A percentile compares a stretch with the other conserved stretches of the same genome.
phyloP scores from a whole-genome alignment of 2,113 vertebrate species.

The Tyrannus savana region DNA sequence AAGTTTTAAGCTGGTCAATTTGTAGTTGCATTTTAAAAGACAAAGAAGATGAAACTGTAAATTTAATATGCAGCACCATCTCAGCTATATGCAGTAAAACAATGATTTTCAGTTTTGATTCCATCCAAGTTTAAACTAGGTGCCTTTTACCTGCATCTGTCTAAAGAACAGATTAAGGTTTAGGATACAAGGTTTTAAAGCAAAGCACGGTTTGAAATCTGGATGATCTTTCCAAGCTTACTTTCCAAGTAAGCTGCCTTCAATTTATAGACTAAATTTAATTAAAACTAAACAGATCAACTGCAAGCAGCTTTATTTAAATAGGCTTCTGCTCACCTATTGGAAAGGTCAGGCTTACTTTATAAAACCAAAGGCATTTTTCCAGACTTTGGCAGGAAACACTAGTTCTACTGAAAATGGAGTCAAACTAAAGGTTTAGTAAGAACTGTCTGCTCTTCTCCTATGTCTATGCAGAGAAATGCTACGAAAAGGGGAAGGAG shows the following conservation, averaged over 20 bases:
- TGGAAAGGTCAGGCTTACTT: constrained; percentile 22
- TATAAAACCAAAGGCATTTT: not conserved
- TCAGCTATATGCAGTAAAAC: not conserved
- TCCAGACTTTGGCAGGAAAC: not conserved
- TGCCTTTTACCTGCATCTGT: constrained; percentile 7
- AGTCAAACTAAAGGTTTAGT: not conserved
- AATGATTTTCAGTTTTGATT: not conserved
- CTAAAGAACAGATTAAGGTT: constrained; percentile 38
- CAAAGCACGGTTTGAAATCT: constrained; percentile 40
- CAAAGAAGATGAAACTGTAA: not conserved
- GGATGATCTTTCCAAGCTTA: constrained; percentile 14
- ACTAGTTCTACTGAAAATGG: not conserved
- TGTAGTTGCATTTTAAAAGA: constrained; percentile 1
- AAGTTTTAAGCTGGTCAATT: constrained; percentile 14
- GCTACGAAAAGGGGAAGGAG: not conserved
- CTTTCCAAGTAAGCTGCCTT: constrained; percentile 35
- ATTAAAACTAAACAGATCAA: constrained; percentile 63
- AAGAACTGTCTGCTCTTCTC: not conserved
- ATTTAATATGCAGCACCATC: not conserved
- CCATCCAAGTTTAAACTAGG: not conserved
- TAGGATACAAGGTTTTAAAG: constrained; percentile 40
- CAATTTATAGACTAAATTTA: constrained; percentile 57
- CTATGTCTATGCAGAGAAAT: not conserved
- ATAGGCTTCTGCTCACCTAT: constrained; percentile 21
- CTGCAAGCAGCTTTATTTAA: constrained; percentile 60